These are phyloP conservation scores for human DNA, from an alignment of 2,113 vertebrate species.

Conservation along the genomic window GRCh38 chr2:237289501-237290000, in stretches of 20 bases:
- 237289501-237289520: not conserved
- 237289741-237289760: not conserved
- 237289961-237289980: not conserved
- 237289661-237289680: not conserved
- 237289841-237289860: no score
- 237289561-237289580: not conserved
- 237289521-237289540: accelerated
- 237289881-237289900: not conserved
- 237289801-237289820: not conserved
- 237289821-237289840: not conserved
- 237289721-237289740: not conserved
- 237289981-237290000: not conserved
- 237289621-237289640: accelerated
- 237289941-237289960: not conserved
- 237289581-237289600: not conserved
- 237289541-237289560: not conserved
- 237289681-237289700: not conserved
- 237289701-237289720: not conserved
- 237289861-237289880: no score
- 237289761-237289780: not conserved
- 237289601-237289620: not conserved
- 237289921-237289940: not conserved
- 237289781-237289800: not conserved
- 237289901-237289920: not conserved
- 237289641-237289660: not conserved